Percentiles rank a stretch among this genome's conserved stretches.
These are phyloP conservation scores for Megamerina dolium DNA, from an alignment of 2,888 invertebrate species.

Conservation along the genomic window DNA sequence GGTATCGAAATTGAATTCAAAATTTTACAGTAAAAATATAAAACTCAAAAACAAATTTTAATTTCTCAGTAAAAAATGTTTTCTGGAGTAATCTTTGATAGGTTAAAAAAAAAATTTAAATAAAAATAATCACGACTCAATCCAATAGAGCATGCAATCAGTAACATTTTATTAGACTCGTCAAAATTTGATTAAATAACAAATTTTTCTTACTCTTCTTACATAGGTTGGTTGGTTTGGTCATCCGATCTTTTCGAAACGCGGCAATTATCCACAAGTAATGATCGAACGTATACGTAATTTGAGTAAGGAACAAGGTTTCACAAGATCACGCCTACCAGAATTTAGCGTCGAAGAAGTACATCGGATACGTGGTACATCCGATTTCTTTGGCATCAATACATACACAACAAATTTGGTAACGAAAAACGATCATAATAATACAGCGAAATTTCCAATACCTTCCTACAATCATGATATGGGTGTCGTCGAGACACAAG, in stretches of 20 bases:
- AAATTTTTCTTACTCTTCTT: no score
- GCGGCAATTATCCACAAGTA: conserved; percentile 61
- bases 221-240: conserved; percentile 60
- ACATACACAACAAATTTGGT: conserved; percentile 60
- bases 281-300: conserved; percentile 57
- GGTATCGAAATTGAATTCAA: background rate
- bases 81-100: background rate
- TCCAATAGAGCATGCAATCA: no score
- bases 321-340: conserved; percentile 58
- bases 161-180: no score
- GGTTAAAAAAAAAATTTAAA: no score
- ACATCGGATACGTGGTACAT: conserved; percentile 55
- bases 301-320: conserved; percentile 57
- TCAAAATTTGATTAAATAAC: no score
- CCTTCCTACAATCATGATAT: conserved; percentile 60
- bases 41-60: background rate
- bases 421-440: conserved; percentile 45
- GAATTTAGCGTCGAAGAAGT: conserved; percentile 58
- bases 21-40: background rate
- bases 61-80: background rate
- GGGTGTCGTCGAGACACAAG: conserved; percentile 54
- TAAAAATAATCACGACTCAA: no score
- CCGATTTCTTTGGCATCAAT: conserved; percentile 71
- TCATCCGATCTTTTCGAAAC: conserved; percentile 58
- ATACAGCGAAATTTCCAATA: conserved; percentile 41